These are phyloP conservation scores for Fistularia tabacaria DNA, from an alignment of 2,797 vertebrate genomes.

Conservation along the genomic window DNA sequence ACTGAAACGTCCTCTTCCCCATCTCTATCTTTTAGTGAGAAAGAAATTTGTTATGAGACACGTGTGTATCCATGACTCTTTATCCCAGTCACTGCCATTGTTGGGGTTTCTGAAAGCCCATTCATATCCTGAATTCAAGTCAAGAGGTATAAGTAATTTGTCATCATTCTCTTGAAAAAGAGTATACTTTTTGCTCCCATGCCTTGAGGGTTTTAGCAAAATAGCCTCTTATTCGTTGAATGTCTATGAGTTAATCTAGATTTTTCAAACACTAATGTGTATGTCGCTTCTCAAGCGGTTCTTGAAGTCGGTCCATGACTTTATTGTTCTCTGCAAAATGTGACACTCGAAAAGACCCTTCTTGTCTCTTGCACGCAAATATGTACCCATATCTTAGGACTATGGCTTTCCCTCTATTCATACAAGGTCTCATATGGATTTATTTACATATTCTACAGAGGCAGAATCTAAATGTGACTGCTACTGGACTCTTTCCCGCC, in stretches of 20 bases:
- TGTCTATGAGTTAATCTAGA: conserved; percentile 38
- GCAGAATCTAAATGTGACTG: conserved; percentile 60
- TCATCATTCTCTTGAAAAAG: conserved; percentile 38
- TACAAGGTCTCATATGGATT: conserved; percentile 37
- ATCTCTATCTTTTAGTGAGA: conserved; percentile 5
- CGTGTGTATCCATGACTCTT: conserved; percentile 2
- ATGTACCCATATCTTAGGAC: conserved; percentile 1
- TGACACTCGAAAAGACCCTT: too few relatives aligned
- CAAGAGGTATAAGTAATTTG: conserved; percentile 45
- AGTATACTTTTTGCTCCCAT: conserved; percentile 29
- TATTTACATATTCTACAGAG: conserved; percentile 65
- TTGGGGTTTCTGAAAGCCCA: conserved; percentile 33
- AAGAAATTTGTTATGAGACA: conserved; percentile 18
- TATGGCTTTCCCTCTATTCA: conserved; percentile 22
- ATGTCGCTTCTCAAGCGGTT: conserved; percentile 21
- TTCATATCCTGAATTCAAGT: conserved; percentile 36
- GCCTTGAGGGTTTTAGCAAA: conserved; percentile 16
- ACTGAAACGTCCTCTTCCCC: conserved; percentile 13
- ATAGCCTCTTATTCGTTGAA: conserved; percentile 39
- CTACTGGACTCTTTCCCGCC: conserved; percentile 66
- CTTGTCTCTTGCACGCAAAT: conserved; percentile 4
- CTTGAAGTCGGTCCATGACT: conserved; percentile 10
- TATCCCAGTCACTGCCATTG: conserved; percentile 9
- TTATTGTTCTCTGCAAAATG: too few relatives aligned
- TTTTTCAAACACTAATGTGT: conserved; percentile 25